Conservation (phyloP, 1,140 invertebrate species). For the Drosophila mauritiana region DNA sequence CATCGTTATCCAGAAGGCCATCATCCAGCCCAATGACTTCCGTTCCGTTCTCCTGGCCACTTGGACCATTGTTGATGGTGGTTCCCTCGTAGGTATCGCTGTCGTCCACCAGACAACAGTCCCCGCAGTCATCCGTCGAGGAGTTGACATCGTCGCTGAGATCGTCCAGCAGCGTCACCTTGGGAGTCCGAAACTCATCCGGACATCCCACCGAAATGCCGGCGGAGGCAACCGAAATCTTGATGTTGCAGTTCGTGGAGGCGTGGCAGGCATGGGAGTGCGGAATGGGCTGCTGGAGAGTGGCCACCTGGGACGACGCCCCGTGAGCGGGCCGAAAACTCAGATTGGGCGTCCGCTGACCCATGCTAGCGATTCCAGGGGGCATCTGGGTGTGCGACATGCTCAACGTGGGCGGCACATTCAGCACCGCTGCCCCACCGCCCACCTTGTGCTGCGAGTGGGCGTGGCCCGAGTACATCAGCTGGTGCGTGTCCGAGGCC, state of each 20-base stretch:
- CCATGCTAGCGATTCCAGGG: conserved; percentile 74
- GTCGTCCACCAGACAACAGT: conserved; percentile 73
- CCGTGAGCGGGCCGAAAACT: conserved; percentile 56
- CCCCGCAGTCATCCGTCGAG: conserved; percentile 70
- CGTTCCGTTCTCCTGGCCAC: conserved; percentile 23
- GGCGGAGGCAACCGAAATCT: conserved; percentile 63
- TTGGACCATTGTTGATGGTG: conserved; percentile 55
- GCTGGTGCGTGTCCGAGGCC: conserved; percentile 67
- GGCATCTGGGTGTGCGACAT: conserved; percentile 79
- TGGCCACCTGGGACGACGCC: conserved; percentile 35
- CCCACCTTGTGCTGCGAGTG: conserved; percentile 32
- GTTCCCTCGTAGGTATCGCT: conserved; percentile 67
- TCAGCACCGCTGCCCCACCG: conserved; percentile 48
- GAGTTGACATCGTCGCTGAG: conserved; percentile 71
- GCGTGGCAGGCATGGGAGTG: conserved; percentile 41
- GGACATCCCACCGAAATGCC: background rate
- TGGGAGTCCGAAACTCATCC: conserved; percentile 60
- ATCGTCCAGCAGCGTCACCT: conserved; percentile 77
- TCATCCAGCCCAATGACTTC: background rate
- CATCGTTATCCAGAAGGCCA: conserved; percentile 13
- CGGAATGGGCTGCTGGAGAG: conserved; percentile 68
- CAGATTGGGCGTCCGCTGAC: conserved; percentile 73
- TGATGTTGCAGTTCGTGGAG: conserved; percentile 64
- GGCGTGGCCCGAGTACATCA: conserved; percentile 47
- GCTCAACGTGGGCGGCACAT: conserved; percentile 74